These are phyloP conservation scores for Tenodera sinensis DNA, from an alignment of 2,888 invertebrate genomes.

Conservation along the genomic window DNA sequence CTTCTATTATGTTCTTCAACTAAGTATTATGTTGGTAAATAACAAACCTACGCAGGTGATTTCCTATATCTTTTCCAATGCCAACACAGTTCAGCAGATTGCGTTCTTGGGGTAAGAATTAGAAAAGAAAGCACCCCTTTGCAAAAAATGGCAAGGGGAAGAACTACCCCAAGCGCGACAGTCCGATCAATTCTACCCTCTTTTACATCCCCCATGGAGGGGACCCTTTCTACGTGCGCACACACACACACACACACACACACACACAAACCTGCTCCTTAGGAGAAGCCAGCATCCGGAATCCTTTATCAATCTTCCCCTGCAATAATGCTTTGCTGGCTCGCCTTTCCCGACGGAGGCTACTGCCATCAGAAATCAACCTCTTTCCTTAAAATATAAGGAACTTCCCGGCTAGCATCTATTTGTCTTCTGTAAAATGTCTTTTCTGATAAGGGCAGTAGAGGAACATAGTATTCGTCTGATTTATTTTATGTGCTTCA, in stretches of 20 bases:
- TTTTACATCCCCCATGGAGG: neutral
- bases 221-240: neutral
- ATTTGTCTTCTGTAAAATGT: neutral
- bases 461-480: too few species aligned
- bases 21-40: too few species aligned
- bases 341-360: neutral
- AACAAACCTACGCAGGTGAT: too few species aligned
- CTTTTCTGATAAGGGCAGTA: neutral
- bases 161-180: neutral
- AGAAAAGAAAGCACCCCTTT: neutral
- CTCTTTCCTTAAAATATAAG: neutral
- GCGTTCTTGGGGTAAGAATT: neutral
- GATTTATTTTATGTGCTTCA: too few species aligned
- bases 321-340: neutral
- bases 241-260: too few species aligned
- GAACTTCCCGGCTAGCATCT: neutral
- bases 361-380: neutral
- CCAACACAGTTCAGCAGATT: neutral
- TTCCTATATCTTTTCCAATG: too few species aligned
- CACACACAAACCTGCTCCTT: neutral
- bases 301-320: neutral
- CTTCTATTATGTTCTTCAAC: too few species aligned
- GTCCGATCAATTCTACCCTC: neutral
- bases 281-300: neutral
- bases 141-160: neutral